These are phyloP conservation scores for Lysandra coridon DNA, from an alignment of 2,888 invertebrate species.

Conservation along the genomic window DNA sequence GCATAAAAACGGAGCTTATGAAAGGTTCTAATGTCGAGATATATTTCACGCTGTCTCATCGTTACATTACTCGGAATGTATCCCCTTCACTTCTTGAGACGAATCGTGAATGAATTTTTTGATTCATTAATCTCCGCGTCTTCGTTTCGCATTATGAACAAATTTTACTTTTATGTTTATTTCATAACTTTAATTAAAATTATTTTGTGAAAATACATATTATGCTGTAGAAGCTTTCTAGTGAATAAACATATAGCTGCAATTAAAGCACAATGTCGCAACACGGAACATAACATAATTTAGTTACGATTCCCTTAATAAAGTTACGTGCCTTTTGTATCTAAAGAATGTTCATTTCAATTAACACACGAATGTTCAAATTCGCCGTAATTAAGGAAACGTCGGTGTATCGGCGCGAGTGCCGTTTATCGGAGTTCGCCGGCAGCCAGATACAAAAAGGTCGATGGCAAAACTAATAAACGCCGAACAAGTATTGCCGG, in stretches of 20 bases:
- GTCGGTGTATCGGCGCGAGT: constrained; percentile 35
- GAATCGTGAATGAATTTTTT: constrained; percentile 4
- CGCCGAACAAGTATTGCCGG: constrained; percentile 70
- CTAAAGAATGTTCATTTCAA: constrained; percentile 9
- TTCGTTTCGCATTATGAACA: not conserved
- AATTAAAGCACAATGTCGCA: not conserved
- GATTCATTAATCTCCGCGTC: constrained; percentile 7
- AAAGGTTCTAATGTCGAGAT: constrained; percentile 26
- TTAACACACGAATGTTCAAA: constrained; percentile 15
- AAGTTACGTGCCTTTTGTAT: not conserved
- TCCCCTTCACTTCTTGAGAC: constrained; percentile 1
- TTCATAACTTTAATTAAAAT: not conserved
- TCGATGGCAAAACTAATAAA: constrained; percentile 66
- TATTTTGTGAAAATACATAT: not conserved
- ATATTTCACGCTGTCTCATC: constrained; percentile 15
- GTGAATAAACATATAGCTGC: not conserved
- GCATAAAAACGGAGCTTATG: constrained; percentile 31
- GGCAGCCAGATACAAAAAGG: constrained; percentile 45
- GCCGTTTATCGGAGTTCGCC: constrained; percentile 34
- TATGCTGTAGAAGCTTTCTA: not conserved
- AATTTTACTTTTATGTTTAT: not conserved
- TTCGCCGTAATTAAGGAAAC: not conserved
- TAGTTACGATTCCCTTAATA: not conserved
- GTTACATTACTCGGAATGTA: not conserved
- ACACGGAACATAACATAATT: not conserved